These are phyloP conservation scores for Gouania willdenowi DNA, from an alignment of 2,797 vertebrate species.

Conservation along the genomic window DNA sequence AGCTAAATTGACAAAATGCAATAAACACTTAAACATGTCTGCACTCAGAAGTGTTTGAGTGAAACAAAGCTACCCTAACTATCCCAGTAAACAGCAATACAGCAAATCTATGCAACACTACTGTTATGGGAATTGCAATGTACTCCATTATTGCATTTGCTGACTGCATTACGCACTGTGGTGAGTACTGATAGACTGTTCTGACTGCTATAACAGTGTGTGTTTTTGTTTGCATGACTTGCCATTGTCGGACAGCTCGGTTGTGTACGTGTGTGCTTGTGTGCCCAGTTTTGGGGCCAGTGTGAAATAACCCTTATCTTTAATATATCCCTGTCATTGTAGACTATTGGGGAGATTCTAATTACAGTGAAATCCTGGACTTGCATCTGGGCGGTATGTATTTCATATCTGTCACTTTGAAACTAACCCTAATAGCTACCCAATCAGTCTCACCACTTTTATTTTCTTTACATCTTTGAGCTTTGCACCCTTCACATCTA, in stretches of 20 bases:
- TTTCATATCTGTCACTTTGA: conserved; percentile 87
- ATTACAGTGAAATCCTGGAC: conserved; percentile 99
- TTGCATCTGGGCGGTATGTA: conserved; percentile 99
- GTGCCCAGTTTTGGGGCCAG: conserved; percentile 60
- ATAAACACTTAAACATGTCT: background rate
- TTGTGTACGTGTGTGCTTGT: conserved; percentile 28
- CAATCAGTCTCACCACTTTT: conserved; percentile 51
- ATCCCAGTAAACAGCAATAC: conserved; percentile 47
- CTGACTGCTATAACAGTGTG: conserved; percentile 39
- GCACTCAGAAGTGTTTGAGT: too few species aligned
- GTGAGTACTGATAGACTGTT: conserved; percentile 54
- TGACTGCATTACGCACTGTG: conserved; percentile 45
- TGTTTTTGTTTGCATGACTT: conserved; percentile 63
- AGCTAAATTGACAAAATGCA: conserved; percentile 1
- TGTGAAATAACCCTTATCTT: conserved; percentile 88
- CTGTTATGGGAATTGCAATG: conserved; percentile 41
- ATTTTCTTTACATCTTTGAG: conserved; percentile 31
- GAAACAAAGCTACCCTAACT: background rate
- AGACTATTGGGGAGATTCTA: conserved; percentile 99
- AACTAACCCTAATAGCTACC: conserved; percentile 80
- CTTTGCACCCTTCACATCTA: conserved; percentile 39
- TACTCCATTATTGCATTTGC: conserved; percentile 16
- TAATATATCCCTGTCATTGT: conserved; percentile 97
- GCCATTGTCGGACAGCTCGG: conserved; percentile 37
- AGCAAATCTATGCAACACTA: conserved; percentile 68